Evolutionary conservation across 2,113 vertebrate species (phyloP).

Genomic region (Turdus rufiventris): DNA sequence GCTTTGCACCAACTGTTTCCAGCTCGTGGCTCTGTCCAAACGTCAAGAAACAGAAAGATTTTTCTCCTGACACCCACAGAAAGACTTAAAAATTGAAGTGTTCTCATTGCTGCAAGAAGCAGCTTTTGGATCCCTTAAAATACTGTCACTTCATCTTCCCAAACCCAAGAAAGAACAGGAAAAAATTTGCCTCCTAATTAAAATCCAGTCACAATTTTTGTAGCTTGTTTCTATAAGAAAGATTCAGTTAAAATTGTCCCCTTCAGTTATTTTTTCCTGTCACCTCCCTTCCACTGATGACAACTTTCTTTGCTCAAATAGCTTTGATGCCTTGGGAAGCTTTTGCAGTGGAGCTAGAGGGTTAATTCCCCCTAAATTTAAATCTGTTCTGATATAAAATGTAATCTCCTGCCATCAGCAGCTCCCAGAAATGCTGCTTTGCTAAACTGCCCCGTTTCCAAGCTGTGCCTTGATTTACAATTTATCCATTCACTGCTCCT

Average conservation of each 20-base stretch:
- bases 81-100: neutral
- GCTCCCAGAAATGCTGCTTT: constrained; percentile 34
- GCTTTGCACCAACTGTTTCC: neutral
- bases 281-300: neutral
- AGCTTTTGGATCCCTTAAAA: neutral
- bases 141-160: neutral
- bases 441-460: constrained; percentile 36
- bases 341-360: neutral
- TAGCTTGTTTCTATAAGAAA: neutral
- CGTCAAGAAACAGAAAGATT: neutral
- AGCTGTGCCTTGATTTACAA: constrained; percentile 43
- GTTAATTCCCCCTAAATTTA: constrained; percentile 51
- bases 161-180: neutral
- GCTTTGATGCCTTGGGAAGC: neutral
- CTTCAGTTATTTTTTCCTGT: neutral
- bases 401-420: constrained; percentile 51
- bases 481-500: constrained; percentile 19
- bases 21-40: neutral
- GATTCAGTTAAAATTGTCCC: neutral
- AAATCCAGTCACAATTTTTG: neutral
- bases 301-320: neutral
- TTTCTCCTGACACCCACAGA: neutral
- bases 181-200: neutral
- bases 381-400: constrained; percentile 46
- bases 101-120: neutral